Conservation (phyloP, 2,888 invertebrate species). For the Lasioglossum lativentre region DNA sequence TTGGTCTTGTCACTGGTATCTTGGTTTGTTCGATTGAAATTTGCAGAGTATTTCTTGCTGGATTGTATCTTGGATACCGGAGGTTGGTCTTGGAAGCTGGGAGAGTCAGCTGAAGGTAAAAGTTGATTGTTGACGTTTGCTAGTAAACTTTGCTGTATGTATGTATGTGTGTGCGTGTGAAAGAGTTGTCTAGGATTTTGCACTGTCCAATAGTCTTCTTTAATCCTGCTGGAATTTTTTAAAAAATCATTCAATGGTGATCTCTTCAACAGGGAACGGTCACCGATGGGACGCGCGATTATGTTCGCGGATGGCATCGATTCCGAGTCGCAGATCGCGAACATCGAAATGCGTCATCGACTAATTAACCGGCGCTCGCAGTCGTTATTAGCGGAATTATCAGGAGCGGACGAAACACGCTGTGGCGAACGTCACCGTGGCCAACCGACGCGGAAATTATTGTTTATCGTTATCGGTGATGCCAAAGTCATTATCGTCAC, state of each 20-base stretch:
- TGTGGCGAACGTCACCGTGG: neutral
- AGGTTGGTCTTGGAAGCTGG: neutral
- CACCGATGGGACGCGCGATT: neutral
- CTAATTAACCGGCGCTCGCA: slow-evolving; percentile 60
- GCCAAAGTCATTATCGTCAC: neutral
- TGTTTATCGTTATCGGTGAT: neutral
- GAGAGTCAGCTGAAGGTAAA: neutral
- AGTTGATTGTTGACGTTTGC: too few relatives aligned
- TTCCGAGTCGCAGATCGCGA: neutral
- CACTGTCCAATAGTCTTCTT: too few relatives aligned
- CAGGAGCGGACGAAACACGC: slow-evolving; percentile 46
- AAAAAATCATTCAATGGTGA: neutral
- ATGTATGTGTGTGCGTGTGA: too few relatives aligned
- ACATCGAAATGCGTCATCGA: slow-evolving; percentile 65
- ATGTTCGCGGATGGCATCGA: neutral
- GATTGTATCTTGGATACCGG: neutral
- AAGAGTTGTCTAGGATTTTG: too few relatives aligned
- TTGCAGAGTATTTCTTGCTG: neutral
- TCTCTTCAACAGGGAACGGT: neutral
- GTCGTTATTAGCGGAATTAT: slow-evolving; percentile 60
- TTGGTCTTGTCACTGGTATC: neutral
- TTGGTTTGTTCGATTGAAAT: neutral
- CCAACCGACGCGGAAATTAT: slow-evolving; percentile 2
- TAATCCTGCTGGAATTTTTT: neutral
- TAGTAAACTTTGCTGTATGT: too few relatives aligned